Base-by-base conservation (phyloP, 1,140 invertebrate species). In the Muscidifurax raptorellus region DNA sequence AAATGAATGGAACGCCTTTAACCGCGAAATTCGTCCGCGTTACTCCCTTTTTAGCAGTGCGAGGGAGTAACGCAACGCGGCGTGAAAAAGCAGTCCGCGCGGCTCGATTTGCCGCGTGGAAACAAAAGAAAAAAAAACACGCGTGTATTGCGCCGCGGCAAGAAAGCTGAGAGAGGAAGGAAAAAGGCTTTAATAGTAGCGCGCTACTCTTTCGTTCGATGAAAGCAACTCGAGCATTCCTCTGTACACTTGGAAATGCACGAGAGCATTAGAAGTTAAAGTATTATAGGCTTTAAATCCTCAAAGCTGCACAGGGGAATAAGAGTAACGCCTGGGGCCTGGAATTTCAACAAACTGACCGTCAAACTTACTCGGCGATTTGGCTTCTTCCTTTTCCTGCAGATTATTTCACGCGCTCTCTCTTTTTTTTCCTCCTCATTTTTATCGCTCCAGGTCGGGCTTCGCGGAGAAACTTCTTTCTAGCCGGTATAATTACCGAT, bases 1-100 rank as follows among this genome's bases (percentile, higher is more conserved):
- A 90, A 89, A 90, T 88, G 89, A 90, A 90, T 90, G 90, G 88
- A 87, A 32, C 89, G 84, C 75, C 87, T 85, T 88, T 88, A 86
- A 84, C 83, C 83, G 85, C 80, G 13, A 28, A 78, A 78, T 78
- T 64, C 76, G 76, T 78, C 52, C 9, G 13, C 74, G 28, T 30
- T 74, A 9, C 32, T 72, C 40, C 25, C 22, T 76, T 76, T 64
- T 36, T 72, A n/a, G 18, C 15, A 36, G 7, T 13, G 40, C 2
- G 47, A n/a, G 71, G 72, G 84, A 86, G 75, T 28, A 69, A 28
- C 72, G 82, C 69, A 22, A 76, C 72, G 40, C 64, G 83, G 80
- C 85, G 80, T 85, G 82, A 88, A 88, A 88, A 87, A 77, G 81
- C 85, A 59, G 52, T n/a, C 4, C 81, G 22, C 64, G 59, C 28